Evolutionary conservation across 2,113 vertebrate genomes (phyloP), one percentile per base, ranked within the genome.

Genomic region (Phyllopteryx taeniolatus): DNA sequence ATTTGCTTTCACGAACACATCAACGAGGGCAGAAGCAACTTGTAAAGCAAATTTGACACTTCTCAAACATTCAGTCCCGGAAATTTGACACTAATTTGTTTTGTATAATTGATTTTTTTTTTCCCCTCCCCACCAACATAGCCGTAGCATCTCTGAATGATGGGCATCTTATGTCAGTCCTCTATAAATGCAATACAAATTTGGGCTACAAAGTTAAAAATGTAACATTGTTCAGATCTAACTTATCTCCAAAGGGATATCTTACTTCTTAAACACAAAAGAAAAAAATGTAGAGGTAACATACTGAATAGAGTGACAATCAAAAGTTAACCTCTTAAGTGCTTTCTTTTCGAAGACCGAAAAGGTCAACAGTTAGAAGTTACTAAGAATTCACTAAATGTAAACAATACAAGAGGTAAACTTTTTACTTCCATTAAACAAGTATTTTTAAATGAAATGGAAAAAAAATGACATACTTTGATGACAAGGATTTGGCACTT

Each of bases 341-440:
- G 79, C 86, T 87, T 87, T 88, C 84, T 47, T 66, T 83, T 84
- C 76, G 80, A 75, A 77, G 84, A 86, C 80, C 60, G 79, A 79
- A 83, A 80, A 87, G 71, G 80, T 79, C 83, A 84, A 91, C 81
- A 88, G 86, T 90, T 87, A 27, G 85, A 70, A 53, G 43, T 90
- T 90, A 89, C 84, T 91, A 97, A 95, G 87, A 87, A 79, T 80
- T 94, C 93, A 96, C 94, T 94, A 94, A 91, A 92, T 73, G 94
- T 96, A 97, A 96, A 97, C 96, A 96, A 95, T 95, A 95, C 95
- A 95, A 94, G 95, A 95, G 96, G 95, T 93, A 94, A 95, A 92
- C 91, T 82, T 79, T 90, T 80, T 57, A 81, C 74, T 91, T 94
- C 93, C 93, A 94, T 95, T 94, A 94, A 93, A 95, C 94, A 88